phyloP scores from a whole-genome alignment of 2,797 vertebrate species.

The Pterois miles region DNA sequence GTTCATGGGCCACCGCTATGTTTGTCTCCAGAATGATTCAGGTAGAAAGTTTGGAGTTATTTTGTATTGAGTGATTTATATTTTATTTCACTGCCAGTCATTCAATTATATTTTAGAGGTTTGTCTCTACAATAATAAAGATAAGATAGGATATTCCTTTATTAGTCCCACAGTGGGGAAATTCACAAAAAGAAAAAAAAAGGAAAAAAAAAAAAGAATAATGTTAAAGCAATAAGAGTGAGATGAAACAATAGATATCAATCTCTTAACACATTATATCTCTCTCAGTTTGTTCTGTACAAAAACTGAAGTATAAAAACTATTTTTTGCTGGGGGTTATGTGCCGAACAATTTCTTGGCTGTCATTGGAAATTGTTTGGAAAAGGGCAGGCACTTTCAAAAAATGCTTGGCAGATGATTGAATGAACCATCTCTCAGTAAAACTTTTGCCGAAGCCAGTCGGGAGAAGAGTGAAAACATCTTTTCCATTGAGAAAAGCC shows the following conservation, averaged over 20 bases:
- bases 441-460: too few relatives aligned
- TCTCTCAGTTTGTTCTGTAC: not conserved
- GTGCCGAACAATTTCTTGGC: not conserved
- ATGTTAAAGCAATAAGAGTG: not conserved
- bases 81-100: not conserved
- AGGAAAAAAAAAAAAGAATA: too few relatives aligned
- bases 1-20: slow-evolving; percentile 23
- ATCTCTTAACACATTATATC: not conserved
- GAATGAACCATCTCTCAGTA: too few relatives aligned
- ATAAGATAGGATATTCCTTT: too few relatives aligned
- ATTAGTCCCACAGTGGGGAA: too few relatives aligned
- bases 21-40: not conserved
- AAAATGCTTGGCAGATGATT: too few relatives aligned
- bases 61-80: not conserved
- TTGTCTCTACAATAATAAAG: not conserved
- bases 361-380: too few relatives aligned
- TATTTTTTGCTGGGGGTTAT: not conserved
- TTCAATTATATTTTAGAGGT: not conserved
- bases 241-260: not conserved
- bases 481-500: too few relatives aligned
- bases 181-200: too few relatives aligned
- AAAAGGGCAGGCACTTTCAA: too few relatives aligned
- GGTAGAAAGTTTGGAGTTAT: not conserved
- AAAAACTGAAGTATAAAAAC: not conserved
- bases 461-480: too few relatives aligned